phyloP scores from a whole-genome alignment of 1,140 invertebrate species.

The Lysiphlebus fabarum region DNA sequence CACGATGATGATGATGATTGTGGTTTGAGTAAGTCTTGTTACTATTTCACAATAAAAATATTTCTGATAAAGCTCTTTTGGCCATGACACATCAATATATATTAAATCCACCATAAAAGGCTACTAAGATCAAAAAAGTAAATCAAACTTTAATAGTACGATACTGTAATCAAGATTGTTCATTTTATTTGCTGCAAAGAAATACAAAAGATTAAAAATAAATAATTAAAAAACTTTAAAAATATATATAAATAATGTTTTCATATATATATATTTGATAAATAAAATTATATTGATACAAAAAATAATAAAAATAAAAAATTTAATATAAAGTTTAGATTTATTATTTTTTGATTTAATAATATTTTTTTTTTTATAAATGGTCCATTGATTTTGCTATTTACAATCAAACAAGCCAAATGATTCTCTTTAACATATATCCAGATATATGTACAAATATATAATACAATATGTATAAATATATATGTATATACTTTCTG shows the following conservation, averaged over 20 bases:
- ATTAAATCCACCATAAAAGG: constrained; percentile 36
- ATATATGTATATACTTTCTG: constrained; percentile 12
- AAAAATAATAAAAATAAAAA: too few relatives aligned
- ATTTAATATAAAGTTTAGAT: too few relatives aligned
- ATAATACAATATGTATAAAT: too few relatives aligned
- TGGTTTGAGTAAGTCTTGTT: constrained; percentile 45
- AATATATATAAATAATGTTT: too few relatives aligned
- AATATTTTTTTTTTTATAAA: not conserved
- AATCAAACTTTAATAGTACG: constrained; percentile 29
- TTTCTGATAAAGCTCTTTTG: constrained; percentile 45
- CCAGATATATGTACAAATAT: too few relatives aligned
- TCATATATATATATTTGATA: too few relatives aligned
- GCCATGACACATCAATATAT: constrained; percentile 41
- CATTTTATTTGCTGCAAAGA: constrained; percentile 46
- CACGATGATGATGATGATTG: constrained; percentile 27
- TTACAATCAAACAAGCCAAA: not conserved
- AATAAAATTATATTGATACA: too few relatives aligned
- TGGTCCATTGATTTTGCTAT: not conserved
- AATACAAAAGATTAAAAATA: too few relatives aligned
- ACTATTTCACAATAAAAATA: constrained; percentile 39
- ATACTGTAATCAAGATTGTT: constrained; percentile 46
- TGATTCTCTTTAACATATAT: not conserved
- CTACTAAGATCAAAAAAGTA: constrained; percentile 36
- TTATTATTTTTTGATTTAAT: too few relatives aligned
- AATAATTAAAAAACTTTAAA: too few relatives aligned